Evolutionary conservation across 1,140 invertebrate species (phyloP), one percentile per base, ranked within the genome.

Genomic region (Trichonephila inaurata): DNA sequence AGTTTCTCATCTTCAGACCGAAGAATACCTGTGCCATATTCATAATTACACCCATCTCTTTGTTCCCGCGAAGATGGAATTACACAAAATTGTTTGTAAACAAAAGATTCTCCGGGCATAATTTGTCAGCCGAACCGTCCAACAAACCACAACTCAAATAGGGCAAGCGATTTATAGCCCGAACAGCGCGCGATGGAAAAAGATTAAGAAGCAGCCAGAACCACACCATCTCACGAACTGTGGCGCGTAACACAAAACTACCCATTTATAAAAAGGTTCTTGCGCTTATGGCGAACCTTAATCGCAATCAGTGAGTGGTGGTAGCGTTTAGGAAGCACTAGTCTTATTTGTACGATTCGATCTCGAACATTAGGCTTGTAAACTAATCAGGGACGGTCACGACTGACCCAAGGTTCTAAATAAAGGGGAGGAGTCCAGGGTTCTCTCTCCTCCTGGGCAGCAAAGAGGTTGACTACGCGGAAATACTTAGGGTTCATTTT

Each of bases 381-480:
- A 91, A 91, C 89, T 91, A 91, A 91, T 91, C 89, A 91, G 89
- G 24, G 62, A 21, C n/a, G 60, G 89, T 91, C 89, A 91, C 89
- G 89, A 91, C 89, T 91, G 72, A 91, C 89, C 89, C 24, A 51
- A 62, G 89, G 89, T 69, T 62, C 77, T 62, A 82, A 91, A 91
- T 82, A 81, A 91, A 91, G 61, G 51, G 89, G 89, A 51, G 44
- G 89, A 51, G 28, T 44, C 83, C 83, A 16, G 21, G n/a, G n/a
- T n/a, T 86, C 21, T 86, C 21, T 86, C 10, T 62, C 24, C 51
- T 82, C 69, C 44, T 21, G 16, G 40, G 88, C 44, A 24, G 33
- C 62, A 89, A 77, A 89, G 89, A 72, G 58, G 69, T 58, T 61
- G 69, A 82, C 89, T 81, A 91, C 89, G 89, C 89, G 89, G 89